These are phyloP conservation scores for Hydrozoanthus gracilis DNA, from an alignment of 92 coral and sea anemone genomes.

Conservation along the genomic window DNA sequence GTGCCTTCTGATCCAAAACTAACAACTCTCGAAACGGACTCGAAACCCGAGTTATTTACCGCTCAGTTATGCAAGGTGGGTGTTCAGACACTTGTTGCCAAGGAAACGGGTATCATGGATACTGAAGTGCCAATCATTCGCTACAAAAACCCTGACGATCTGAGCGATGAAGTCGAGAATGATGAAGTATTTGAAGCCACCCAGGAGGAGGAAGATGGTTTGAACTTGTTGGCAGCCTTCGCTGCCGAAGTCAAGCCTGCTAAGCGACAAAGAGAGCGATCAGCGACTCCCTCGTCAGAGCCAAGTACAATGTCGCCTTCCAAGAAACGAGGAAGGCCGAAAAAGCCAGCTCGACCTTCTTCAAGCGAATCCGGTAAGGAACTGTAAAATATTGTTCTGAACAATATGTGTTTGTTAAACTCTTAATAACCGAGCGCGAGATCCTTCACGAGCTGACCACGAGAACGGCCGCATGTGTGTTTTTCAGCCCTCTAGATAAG, in stretches of 20 bases:
- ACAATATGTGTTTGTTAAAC: not conserved
- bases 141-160: constrained; percentile 55
- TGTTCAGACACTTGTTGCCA: constrained; percentile 63
- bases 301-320: constrained; percentile 5
- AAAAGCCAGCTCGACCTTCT: constrained; percentile 64
- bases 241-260: constrained; percentile 66
- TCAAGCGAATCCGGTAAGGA: constrained; percentile 64
- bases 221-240: constrained; percentile 84
- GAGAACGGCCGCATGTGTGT: too few relatives aligned
- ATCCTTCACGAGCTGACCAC: too few relatives aligned
- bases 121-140: constrained; percentile 54
- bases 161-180: constrained; percentile 67
- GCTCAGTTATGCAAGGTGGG: constrained; percentile 28
- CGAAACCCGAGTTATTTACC: constrained; percentile 42
- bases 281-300: constrained; percentile 60
- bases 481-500: too few relatives aligned
- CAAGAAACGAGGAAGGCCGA: constrained; percentile 80
- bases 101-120: constrained; percentile 62
- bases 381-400: not conserved
- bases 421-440: too few relatives aligned
- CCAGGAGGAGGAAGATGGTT: constrained; percentile 69
- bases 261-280: constrained; percentile 67
- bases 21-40: constrained; percentile 61
- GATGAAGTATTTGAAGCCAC: constrained; percentile 76
- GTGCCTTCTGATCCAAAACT: constrained; percentile 24